Evolutionary conservation across 2,888 invertebrate genomes (phyloP).

Genomic region (Mamestra brassicae): DNA sequence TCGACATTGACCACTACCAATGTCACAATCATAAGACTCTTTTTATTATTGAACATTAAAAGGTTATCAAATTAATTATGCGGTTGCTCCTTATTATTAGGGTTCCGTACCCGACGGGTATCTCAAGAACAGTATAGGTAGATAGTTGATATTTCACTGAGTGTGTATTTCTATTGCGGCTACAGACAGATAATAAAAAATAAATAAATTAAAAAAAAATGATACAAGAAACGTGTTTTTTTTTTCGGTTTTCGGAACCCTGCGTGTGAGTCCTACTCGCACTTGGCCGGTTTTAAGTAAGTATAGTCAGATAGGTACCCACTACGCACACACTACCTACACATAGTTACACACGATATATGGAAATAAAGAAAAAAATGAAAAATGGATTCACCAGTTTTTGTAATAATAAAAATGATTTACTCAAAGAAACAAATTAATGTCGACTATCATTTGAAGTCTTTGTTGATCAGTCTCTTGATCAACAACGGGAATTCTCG

Average conservation of each 20-base stretch:
- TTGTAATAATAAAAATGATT: neutral
- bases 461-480: conserved; percentile 1
- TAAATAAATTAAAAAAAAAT: neutral
- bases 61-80: conserved; percentile 49
- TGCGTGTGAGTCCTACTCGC: too few relatives aligned
- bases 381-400: conserved; percentile 12
- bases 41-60: conserved; percentile 43
- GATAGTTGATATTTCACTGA: too few relatives aligned
- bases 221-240: too few relatives aligned
- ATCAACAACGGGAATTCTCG: conserved; percentile 29
- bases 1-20: conserved; percentile 53
- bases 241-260: too few relatives aligned
- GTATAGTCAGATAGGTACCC: neutral
- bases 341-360: neutral
- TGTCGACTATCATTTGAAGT: conserved; percentile 15
- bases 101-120: too few relatives aligned
- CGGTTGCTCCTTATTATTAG: conserved; percentile 25
- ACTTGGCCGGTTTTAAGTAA: neutral
- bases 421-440: conserved; percentile 6
- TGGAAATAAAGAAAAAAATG: conserved; percentile 29
- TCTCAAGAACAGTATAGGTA: too few relatives aligned
- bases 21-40: conserved; percentile 35
- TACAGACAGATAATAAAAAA: too few relatives aligned
- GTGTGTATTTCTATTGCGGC: too few relatives aligned
- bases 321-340: too few relatives aligned